Conservation (phyloP, 2,888 invertebrate genomes). For the Thelaira solivaga region DNA sequence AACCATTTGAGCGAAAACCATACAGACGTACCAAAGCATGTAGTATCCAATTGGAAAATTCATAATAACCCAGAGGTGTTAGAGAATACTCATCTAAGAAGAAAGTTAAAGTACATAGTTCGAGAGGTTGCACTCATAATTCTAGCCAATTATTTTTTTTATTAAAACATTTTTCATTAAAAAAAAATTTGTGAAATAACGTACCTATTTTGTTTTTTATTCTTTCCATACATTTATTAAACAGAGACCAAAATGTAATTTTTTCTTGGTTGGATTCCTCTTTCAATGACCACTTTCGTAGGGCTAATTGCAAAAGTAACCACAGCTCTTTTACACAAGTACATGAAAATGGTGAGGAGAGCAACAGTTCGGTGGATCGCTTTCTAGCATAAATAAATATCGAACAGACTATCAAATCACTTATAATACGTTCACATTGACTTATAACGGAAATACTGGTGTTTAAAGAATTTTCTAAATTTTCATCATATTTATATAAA, state of each 20-base stretch:
- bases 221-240: constrained; percentile 74
- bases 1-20: constrained; percentile 73
- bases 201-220: constrained; percentile 67
- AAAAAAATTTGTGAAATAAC: no score
- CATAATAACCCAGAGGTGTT: constrained; percentile 65
- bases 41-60: constrained; percentile 78
- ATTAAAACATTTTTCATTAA: no score
- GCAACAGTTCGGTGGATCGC: constrained; percentile 75
- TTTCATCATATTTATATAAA: constrained; percentile 64
- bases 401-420: constrained; percentile 69
- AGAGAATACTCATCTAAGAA: constrained; percentile 64
- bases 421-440: constrained; percentile 68
- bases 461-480: not conserved
- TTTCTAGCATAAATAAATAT: constrained; percentile 71
- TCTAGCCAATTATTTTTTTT: no score
- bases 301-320: constrained; percentile 78
- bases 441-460: constrained; percentile 7
- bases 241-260: constrained; percentile 77
- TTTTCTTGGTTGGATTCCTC: constrained; percentile 23
- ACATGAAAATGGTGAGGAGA: constrained; percentile 79
- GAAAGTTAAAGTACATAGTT: not conserved
- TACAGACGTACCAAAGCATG: constrained; percentile 77
- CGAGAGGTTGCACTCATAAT: no score
- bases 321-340: constrained; percentile 80
- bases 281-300: constrained; percentile 71